Evolutionary conservation across 2,797 vertebrate genomes (phyloP), one percentile per base, ranked within the genome.

Genomic region (Pipistrellus pygmaeus): DNA sequence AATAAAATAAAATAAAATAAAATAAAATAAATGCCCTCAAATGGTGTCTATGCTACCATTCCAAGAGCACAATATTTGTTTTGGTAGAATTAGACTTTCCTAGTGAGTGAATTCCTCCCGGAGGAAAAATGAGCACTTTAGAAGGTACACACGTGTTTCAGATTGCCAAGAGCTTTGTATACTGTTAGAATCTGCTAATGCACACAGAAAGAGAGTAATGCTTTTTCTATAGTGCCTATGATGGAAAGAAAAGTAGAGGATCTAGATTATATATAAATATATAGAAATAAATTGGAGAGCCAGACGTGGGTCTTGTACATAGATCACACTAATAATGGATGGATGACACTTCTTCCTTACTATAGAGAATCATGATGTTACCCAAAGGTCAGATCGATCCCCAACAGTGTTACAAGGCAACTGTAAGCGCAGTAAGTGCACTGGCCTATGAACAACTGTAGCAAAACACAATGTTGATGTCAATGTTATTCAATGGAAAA

Each of bases 61-160:
- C 57, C n/a, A 96, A 97, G 90, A 97, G 97, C 97, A 97, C 96
- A 97, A 96, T 81, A 85, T 71, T 91, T 94, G 46, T 92, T 94
- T 95, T 82, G 66, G 25, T 87, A 93, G 91, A 93, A 77, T 87
- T 91, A 90, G 55, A 90, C 84, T 90, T 94, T 95, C 72, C 91
- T 86, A 64, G 66, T 64, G 76, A 94, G 77, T 83, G 48, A 38
- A 88, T 93, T 90, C 76, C 78, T 96, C 85, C 91, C 53, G 78
- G 51, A 46, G 85, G 77, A 88, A 88, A 94, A 84, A 55, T 71
- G 12, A 95, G 93, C 94, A 95, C 96, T 96, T 97, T 96, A 95
- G 88, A 96, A 89, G 83, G 84, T 77, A 77, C 62, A 92, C 68
- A 76, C 71, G 57, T 78, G 69, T 82, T 96, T 94, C 51, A 62